Percentiles rank a stretch among this genome's conserved stretches.
phyloP scores from a whole-genome alignment of 2,888 invertebrate species.

The Asteroscopus sphinx region DNA sequence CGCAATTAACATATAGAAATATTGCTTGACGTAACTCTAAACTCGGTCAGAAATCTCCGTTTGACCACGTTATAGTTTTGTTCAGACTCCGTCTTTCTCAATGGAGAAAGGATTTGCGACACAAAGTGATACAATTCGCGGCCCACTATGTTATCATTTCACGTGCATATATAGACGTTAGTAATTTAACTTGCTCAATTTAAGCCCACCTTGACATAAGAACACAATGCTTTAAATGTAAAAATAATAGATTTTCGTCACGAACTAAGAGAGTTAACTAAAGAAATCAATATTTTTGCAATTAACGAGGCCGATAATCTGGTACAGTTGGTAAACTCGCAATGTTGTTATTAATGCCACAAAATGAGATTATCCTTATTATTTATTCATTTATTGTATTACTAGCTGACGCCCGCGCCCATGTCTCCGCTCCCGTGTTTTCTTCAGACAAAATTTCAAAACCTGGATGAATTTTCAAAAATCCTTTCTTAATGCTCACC shows the following conservation, averaged over 20 bases:
- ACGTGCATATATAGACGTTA: conserved; percentile 3
- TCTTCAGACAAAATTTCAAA: no score
- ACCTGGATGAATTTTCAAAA: no score
- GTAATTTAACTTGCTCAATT: conserved; percentile 7
- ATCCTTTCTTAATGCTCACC: no score
- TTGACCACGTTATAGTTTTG: conserved; percentile 24
- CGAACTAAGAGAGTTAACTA: conserved; percentile 23
- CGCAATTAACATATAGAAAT: conserved; percentile 11
- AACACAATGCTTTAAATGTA: conserved; percentile 4
- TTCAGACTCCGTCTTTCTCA: conserved; percentile 32
- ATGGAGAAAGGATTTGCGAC: conserved; percentile 42
- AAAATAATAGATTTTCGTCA: conserved; percentile 26
- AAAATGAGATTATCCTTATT: no score
- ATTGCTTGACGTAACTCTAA: conserved; percentile 21
- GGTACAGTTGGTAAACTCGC: neutral
- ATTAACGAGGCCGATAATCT: conserved; percentile 20
- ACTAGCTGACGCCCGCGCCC: no score
- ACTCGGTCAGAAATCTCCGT: conserved; percentile 24
- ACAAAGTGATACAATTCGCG: conserved; percentile 24
- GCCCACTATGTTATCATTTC: conserved; percentile 20
- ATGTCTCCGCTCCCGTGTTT: no score
- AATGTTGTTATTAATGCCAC: no score
- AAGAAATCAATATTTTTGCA: conserved; percentile 35
- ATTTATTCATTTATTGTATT: no score
- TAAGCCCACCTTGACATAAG: conserved; percentile 24